These are phyloP conservation scores for Scophthalmus maximus DNA, from an alignment of 2,113 vertebrate genomes.

Conservation along the genomic window DNA sequence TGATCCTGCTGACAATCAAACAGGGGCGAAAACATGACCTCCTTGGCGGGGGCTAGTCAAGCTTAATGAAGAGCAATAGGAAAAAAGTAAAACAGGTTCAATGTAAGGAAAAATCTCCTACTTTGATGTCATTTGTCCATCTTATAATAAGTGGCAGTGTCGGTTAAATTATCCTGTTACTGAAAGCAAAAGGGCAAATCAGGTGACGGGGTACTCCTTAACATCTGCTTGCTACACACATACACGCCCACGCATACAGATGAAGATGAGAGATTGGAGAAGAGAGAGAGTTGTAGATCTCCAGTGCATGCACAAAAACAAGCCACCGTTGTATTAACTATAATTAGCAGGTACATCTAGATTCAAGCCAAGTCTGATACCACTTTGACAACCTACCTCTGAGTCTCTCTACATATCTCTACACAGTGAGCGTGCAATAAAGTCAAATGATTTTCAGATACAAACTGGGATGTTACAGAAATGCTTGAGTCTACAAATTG, in stretches of 20 bases:
- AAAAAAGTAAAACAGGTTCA: background rate
- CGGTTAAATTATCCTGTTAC: constrained; percentile 28
- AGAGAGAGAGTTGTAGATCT: background rate
- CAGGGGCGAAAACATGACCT: too few species aligned
- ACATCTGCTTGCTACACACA: constrained; percentile 30
- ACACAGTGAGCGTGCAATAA: background rate
- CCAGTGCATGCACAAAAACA: background rate
- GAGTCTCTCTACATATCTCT: background rate
- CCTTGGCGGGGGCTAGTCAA: too few species aligned
- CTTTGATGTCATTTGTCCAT: background rate
- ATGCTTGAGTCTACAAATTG: background rate
- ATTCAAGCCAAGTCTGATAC: background rate
- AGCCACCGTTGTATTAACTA: background rate
- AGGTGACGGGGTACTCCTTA: constrained; percentile 23
- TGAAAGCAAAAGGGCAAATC: constrained; percentile 14
- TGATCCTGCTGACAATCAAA: too few species aligned
- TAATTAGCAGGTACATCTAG: background rate
- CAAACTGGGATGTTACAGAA: constrained; percentile 3
- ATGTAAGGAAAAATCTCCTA: background rate
- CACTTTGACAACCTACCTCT: background rate
- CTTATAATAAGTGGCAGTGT: background rate
- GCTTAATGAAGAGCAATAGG: background rate
- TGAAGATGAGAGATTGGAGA: background rate
- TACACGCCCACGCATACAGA: constrained; percentile 4
- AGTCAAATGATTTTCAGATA: background rate